A percentile compares a stretch with the other conserved stretches of the same genome.
These are phyloP conservation scores for Sphaeridia pumilis DNA, from an alignment of 2,888 invertebrate species.

Conservation along the genomic window DNA sequence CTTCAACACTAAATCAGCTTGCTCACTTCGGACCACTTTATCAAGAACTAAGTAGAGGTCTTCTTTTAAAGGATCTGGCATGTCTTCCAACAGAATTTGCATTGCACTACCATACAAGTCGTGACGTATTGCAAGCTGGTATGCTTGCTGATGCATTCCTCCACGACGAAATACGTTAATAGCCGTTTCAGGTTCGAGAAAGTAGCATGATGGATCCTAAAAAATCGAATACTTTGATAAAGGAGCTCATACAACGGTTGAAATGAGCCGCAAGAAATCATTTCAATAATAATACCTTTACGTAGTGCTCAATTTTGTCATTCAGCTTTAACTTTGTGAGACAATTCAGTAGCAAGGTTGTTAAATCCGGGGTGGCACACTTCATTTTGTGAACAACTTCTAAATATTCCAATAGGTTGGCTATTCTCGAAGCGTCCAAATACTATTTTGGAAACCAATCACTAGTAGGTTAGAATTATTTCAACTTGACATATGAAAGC, in stretches of 20 bases:
- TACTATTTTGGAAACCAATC: constrained; percentile 53
- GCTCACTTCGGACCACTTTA: constrained; percentile 57
- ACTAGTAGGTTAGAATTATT: neutral
- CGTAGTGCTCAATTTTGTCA: constrained; percentile 61
- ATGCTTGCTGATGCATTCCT: constrained; percentile 65
- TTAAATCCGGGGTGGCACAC: constrained; percentile 76
- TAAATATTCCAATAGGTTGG: constrained; percentile 76
- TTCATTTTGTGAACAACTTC: constrained; percentile 77
- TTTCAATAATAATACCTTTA: constrained; percentile 49
- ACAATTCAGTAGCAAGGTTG: constrained; percentile 76
- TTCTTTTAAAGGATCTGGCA: constrained; percentile 54
- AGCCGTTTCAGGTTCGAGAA: constrained; percentile 75
- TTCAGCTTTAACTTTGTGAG: constrained; percentile 82
- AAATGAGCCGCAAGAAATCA: no score
- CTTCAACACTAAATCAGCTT: constrained; percentile 32
- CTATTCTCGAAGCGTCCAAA: constrained; percentile 80
- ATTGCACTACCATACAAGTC: constrained; percentile 73
- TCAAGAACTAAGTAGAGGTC: constrained; percentile 73
- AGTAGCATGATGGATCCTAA: constrained; percentile 69
- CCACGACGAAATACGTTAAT: constrained; percentile 77
- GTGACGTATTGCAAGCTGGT: constrained; percentile 69
- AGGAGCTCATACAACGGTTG: neutral
- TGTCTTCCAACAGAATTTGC: constrained; percentile 75
- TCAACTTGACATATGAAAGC: no score
- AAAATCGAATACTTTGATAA: neutral